These are phyloP conservation scores for Drosophila fuyamai DNA, from an alignment of 1,140 invertebrate genomes.

Conservation along the genomic window DNA sequence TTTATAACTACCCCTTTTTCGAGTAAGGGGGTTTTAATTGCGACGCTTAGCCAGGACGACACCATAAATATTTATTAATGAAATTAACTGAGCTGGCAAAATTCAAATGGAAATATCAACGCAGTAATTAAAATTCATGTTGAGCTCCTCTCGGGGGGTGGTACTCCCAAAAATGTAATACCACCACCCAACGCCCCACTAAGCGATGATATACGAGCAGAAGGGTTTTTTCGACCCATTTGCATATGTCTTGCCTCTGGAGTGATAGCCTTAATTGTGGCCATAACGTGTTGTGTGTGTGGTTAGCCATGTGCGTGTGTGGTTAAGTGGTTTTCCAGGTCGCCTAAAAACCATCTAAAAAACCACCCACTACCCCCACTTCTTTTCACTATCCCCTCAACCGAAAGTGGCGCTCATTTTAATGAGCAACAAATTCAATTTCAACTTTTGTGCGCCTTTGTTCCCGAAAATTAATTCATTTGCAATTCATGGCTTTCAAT, in stretches of 20 bases:
- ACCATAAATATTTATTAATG: slow-evolving; percentile 83
- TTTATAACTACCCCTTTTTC: background rate
- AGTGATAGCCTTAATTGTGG: slow-evolving; percentile 73
- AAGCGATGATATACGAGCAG: slow-evolving; percentile 34
- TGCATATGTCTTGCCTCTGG: slow-evolving; percentile 68
- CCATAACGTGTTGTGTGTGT: slow-evolving; percentile 51
- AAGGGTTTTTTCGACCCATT: slow-evolving; percentile 55
- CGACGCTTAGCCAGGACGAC: slow-evolving; percentile 42
- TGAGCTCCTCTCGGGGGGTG: slow-evolving; percentile 8
- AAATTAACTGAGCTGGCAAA: slow-evolving; percentile 71
- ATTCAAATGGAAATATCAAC: slow-evolving; percentile 76
- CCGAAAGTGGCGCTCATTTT: slow-evolving; percentile 63
- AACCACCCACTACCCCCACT: slow-evolving; percentile 6
- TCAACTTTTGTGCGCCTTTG: slow-evolving; percentile 60
- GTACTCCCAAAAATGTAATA: slow-evolving; percentile 31
- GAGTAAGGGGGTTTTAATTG: slow-evolving; percentile 29
- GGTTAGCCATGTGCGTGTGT: slow-evolving; percentile 48
- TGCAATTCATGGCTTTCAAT: slow-evolving; percentile 79
- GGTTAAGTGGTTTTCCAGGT: slow-evolving; percentile 77
- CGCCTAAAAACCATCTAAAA: slow-evolving; percentile 20
- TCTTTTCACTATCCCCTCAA: slow-evolving; percentile 34
- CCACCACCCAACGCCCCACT: slow-evolving; percentile 12
- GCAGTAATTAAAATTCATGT: slow-evolving; percentile 79
- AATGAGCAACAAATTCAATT: slow-evolving; percentile 80
- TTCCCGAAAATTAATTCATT: slow-evolving; percentile 71